Base-by-base conservation (phyloP, 1,140 invertebrate genomes). In the Babylonia areolata region DNA sequence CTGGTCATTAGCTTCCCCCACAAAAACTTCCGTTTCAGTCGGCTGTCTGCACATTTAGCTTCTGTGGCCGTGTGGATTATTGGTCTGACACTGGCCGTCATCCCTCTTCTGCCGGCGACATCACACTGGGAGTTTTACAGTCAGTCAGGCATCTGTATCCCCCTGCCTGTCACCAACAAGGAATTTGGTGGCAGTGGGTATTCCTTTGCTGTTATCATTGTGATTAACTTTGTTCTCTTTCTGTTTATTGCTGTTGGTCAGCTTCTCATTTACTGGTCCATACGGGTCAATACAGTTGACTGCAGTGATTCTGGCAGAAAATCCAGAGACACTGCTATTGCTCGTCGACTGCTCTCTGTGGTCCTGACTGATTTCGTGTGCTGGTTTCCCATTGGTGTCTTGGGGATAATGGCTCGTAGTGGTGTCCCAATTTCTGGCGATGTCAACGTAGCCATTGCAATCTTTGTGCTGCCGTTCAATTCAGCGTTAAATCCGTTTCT, bases 401-500 rank as follows among this genome's bases (percentile, higher is more conserved):
- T 86, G 51, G 85, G 85, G 15, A 37, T 84, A 11, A 31, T 84
- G 81, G 58, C 58, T 39, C 31, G 39, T 17, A 84, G 81, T 71
- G 81, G 81, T 0, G 81, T 84, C 35, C 75, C 51, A 0, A 79
- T 77, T n/a, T 80, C 58, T 9, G 23, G 77, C 64, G 42, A 80
- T n/a, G n/a, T 85, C 28, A 46, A 37, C 51, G 75, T 86, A 17
- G 75, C 37, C 39, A 40, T 77, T 1, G 75, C 75, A 17, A 77
- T 77, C 37, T 77, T 77, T 23, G 75, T 77, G 28, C 37, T 77
- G 35, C 75, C 75, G 3, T 37, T 77, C 75, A 77, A 77, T 37
- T 77, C 75, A 3, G 75, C 75, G 9, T 64, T 89, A 0, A 88
- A 89, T 31, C 88, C 88, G 11, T 39, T 88, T 69, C 46, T 89